These are phyloP conservation scores for Rhopilema esculentum DNA, from an alignment of 30 jellyfish, hydroid and myxozoan genomes.

Conservation along the genomic window DNA sequence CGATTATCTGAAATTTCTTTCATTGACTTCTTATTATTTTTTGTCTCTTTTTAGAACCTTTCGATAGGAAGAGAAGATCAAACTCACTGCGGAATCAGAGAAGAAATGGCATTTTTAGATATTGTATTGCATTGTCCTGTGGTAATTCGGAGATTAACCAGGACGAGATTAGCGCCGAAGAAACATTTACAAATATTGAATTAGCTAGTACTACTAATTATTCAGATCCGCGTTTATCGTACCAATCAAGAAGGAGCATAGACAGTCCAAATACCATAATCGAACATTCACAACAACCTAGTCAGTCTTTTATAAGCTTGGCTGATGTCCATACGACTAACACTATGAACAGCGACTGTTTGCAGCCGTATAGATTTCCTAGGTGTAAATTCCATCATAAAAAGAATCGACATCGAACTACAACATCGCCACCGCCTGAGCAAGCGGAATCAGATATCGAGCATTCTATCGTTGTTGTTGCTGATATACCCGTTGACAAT, in stretches of 20 bases:
- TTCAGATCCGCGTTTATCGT: not conserved
- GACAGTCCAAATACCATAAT: slow-evolving; percentile 6
- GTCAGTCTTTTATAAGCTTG: slow-evolving; percentile 27
- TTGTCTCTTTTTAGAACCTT: slow-evolving; percentile 45
- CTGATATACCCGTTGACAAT: slow-evolving; percentile 73
- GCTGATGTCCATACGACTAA: slow-evolving; percentile 35
- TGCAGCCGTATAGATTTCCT: slow-evolving; percentile 76
- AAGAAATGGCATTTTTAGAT: slow-evolving; percentile 19
- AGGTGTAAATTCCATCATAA: slow-evolving; percentile 80
- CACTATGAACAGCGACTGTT: slow-evolving; percentile 52
- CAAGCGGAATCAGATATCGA: slow-evolving; percentile 48
- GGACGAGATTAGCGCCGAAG: slow-evolving; percentile 56
- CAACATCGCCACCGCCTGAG: slow-evolving; percentile 34
- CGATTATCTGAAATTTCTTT: not conserved
- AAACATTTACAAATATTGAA: slow-evolving; percentile 8
- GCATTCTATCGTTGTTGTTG: slow-evolving; percentile 81
- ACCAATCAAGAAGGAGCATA: slow-evolving; percentile 24
- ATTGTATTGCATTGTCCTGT: slow-evolving; percentile 52
- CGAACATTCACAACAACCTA: slow-evolving; percentile 36
- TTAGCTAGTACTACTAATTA: slow-evolving; percentile 17
- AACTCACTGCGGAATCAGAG: slow-evolving; percentile 25
- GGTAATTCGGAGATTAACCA: slow-evolving; percentile 18
- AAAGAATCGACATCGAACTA: slow-evolving; percentile 60
- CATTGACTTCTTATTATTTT: not conserved
- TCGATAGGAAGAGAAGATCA: slow-evolving; percentile 31